Evolutionary conservation across 2,113 vertebrate species (phyloP), one percentile per base, ranked within the genome.

Genomic region (Bufo gargarizans): DNA sequence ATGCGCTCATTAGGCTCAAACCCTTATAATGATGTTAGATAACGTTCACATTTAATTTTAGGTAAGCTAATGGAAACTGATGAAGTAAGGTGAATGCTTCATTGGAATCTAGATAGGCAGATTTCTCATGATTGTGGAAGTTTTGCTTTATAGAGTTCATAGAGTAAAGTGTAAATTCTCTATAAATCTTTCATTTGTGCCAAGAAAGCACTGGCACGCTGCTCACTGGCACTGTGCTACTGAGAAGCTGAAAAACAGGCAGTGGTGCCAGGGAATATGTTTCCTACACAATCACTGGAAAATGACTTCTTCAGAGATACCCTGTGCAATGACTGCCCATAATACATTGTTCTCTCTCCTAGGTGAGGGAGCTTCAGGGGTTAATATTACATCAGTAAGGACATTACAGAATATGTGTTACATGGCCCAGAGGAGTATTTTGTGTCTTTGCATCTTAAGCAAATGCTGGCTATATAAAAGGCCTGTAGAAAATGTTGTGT

Each of bases 391-490:
- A 72, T 88, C 20, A 74, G 47, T 63, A 11, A 82, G 79, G 56
- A 58, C 86, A 53, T 76, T 88, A 13, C 67, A 17, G 55, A 50
- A 22, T 47, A 81, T 43, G 53, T 45, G 22, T 71, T 69, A 45
- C 65, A 20, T 33, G 50, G 50, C 81, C 20, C 86, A 61, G 56
- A 59, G 76, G 85, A 88, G 69, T 82, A 88, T 82, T 88, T 76
- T 82, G 56, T 82, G 69, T 82, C 86, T n/a, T 82, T 67, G 22
- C 77, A 6, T 82, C 50, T 20, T 82, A 69, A 82, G 86, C 33
- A 56, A 87, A 81, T 71, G 53, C 55, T 61, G 79, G 86, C 59
- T 82, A 88, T 71, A 82, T 49, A 69, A 88, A 67, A 82, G 69
- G 67, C 12, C 47, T 65, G 69, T 8, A 76, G 43, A 59, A 88